phyloP scores from a whole-genome alignment of 2,888 invertebrate genomes.

The Andricus curvator region DNA sequence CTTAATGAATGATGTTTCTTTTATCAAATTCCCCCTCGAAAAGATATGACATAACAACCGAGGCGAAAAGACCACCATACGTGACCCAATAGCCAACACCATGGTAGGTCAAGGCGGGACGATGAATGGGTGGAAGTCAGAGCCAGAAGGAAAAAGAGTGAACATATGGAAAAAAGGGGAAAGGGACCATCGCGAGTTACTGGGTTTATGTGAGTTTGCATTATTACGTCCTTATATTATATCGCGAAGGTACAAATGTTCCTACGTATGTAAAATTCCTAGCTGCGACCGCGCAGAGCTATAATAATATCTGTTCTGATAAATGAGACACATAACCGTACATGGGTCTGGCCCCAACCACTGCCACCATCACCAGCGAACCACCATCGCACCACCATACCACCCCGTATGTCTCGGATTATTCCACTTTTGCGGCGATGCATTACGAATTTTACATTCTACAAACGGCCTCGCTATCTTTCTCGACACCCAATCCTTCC shows the following conservation, averaged over 20 bases:
- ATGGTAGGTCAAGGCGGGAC: constrained; percentile 46
- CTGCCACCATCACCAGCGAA: constrained; percentile 41
- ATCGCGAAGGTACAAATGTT: constrained; percentile 75
- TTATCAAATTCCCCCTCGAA: constrained; percentile 5
- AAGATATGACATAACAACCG: constrained; percentile 34
- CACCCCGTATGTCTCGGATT: constrained; percentile 70
- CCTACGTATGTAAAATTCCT: constrained; percentile 75
- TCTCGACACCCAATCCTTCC: constrained; percentile 72
- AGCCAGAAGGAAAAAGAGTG: constrained; percentile 26
- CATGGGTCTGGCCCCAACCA: constrained; percentile 66
- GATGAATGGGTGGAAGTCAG: constrained; percentile 44
- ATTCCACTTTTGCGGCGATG: constrained; percentile 76
- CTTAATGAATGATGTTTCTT: background rate
- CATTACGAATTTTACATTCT: constrained; percentile 76
- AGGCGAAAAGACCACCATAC: constrained; percentile 44
- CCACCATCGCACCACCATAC: constrained; percentile 50
- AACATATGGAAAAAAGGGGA: constrained; percentile 46
- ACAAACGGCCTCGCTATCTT: constrained; percentile 74
- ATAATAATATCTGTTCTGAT: constrained; percentile 77
- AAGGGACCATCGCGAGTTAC: constrained; percentile 38
- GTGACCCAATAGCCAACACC: constrained; percentile 53
- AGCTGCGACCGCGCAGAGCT: constrained; percentile 70
- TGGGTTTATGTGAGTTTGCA: constrained; percentile 67
- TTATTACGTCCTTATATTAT: constrained; percentile 76
- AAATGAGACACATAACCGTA: constrained; percentile 77